Evolutionary conservation across 2,113 vertebrate species (phyloP).

Genomic region (Girardinichthys multiradiatus): DNA sequence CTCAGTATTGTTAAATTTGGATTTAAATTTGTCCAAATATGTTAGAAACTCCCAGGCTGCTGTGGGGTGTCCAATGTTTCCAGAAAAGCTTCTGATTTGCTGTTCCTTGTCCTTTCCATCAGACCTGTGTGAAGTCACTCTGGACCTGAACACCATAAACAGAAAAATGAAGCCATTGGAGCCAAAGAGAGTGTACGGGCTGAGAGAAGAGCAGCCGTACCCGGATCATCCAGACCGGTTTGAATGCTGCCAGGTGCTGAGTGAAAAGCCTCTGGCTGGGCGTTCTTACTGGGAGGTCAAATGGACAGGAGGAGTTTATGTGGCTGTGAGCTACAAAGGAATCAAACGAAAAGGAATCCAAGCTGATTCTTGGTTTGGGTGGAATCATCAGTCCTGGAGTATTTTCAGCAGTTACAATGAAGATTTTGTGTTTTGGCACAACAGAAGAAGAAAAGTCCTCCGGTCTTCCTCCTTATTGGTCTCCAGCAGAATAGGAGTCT

Average conservation of each 20-base stretch:
- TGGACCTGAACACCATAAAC: neutral
- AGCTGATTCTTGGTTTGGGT: neutral
- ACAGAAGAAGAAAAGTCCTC: neutral
- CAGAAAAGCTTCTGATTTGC: too few relatives aligned
- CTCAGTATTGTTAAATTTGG: too few relatives aligned
- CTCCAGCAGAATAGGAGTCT: neutral
- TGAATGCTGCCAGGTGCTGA: neutral
- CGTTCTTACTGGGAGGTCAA: too few relatives aligned
- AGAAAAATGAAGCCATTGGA: too few relatives aligned
- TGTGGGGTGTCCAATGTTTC: too few relatives aligned
- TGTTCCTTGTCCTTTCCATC: neutral
- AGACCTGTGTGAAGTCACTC: neutral
- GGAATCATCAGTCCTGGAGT: neutral
- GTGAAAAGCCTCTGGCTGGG: neutral
- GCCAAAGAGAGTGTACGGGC: too few relatives aligned
- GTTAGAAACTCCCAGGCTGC: too few relatives aligned
- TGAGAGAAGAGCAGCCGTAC: neutral
- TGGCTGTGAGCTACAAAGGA: neutral
- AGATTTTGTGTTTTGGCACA: conserved; percentile 1
- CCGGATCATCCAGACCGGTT: neutral
- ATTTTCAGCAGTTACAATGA: neutral
- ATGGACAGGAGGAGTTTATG: too few relatives aligned
- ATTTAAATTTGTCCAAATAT: too few relatives aligned
- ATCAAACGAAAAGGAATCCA: neutral
- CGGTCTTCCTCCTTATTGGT: neutral